Conservation (phyloP, 2,888 invertebrate genomes). For the Volucella bombylans region DNA sequence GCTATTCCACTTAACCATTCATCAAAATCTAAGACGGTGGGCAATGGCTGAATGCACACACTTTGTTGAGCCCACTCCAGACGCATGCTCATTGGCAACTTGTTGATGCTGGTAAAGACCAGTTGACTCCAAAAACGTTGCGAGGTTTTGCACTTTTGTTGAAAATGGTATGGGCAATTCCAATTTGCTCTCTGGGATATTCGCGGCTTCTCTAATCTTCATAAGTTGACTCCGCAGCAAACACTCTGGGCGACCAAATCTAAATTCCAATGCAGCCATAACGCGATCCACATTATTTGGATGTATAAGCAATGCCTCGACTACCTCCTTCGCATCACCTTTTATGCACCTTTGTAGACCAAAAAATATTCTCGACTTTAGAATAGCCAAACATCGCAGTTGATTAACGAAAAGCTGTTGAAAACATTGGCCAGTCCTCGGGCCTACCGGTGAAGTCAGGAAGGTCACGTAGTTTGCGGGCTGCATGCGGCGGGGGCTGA, state of each 20-base stretch:
- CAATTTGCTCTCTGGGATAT: not conserved
- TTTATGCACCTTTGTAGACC: not conserved
- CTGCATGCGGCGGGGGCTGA: too few relatives aligned
- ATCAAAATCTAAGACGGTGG: not conserved
- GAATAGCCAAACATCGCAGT: not conserved
- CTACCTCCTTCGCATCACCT: not conserved
- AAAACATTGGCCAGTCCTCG: too few relatives aligned
- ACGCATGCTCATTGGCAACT: not conserved
- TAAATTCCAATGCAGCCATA: too few relatives aligned
- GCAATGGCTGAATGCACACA: not conserved
- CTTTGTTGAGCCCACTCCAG: not conserved
- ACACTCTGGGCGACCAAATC: too few relatives aligned
- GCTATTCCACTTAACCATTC: constrained; percentile 2
- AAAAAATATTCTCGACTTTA: not conserved
- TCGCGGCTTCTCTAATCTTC: too few relatives aligned
- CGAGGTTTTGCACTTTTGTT: not conserved
- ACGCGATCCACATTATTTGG: not conserved
- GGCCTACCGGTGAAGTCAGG: too few relatives aligned
- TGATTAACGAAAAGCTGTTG: too few relatives aligned
- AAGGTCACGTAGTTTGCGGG: too few relatives aligned
- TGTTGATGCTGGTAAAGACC: not conserved
- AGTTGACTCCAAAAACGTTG: not conserved
- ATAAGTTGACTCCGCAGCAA: too few relatives aligned
- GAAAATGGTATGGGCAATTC: not conserved
- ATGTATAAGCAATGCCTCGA: not conserved